Conservation (phyloP, 2,888 invertebrate genomes). For the Chrysodeixis includens region DNA sequence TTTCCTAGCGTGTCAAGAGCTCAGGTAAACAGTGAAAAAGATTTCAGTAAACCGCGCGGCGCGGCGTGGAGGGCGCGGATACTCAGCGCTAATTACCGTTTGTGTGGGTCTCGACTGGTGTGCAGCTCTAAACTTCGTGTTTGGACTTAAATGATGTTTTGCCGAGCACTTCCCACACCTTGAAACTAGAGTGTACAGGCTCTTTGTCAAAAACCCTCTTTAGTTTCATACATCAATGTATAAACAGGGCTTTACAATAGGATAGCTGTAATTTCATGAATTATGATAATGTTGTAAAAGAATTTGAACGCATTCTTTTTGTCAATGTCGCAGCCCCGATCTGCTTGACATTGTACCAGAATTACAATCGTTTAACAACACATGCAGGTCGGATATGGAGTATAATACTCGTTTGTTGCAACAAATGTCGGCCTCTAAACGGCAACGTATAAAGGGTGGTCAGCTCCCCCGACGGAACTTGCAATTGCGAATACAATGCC, state of each 20-base stretch:
- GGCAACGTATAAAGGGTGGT: not conserved
- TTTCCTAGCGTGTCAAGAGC: too few relatives aligned
- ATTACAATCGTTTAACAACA: not conserved
- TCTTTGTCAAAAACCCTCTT: not conserved
- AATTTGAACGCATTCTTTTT: not conserved
- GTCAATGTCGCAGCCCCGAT: not conserved
- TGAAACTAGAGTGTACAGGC: not conserved
- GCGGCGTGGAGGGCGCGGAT: not conserved
- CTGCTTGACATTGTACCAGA: conserved; percentile 1
- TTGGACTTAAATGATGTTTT: not conserved
- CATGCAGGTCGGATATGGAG: not conserved
- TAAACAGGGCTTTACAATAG: too few relatives aligned
- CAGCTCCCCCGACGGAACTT: not conserved
- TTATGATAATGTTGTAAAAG: not conserved
- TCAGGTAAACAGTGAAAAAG: not conserved
- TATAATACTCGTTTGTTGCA: not conserved
- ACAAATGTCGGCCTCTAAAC: not conserved
- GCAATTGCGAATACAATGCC: conserved; percentile 4
- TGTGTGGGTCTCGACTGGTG: not conserved
- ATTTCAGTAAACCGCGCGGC: not conserved
- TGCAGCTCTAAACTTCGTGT: not conserved
- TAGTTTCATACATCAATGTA: not conserved
- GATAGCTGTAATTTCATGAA: not conserved
- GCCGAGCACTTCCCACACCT: not conserved
- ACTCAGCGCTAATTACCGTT: not conserved